Evolutionary conservation across 1,140 invertebrate genomes (phyloP).

Genomic region (Cyrtorhinus lividipennis): DNA sequence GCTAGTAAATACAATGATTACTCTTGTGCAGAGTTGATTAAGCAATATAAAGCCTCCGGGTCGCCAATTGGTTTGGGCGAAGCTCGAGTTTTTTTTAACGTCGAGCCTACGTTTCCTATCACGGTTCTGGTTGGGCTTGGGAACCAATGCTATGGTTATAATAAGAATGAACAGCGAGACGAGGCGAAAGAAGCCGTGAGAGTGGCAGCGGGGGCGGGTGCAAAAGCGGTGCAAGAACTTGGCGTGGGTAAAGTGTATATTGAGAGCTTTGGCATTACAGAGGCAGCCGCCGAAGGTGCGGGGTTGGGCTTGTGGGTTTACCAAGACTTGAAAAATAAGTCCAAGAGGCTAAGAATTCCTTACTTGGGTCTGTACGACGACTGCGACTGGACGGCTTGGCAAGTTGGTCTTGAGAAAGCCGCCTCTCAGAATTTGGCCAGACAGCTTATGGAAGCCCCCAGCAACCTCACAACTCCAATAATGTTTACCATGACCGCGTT

Average conservation of each 20-base stretch:
- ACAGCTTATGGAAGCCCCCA: slow-evolving; percentile 45
- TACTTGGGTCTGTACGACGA: slow-evolving; percentile 24
- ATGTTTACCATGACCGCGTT: slow-evolving; percentile 38
- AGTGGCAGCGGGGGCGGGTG: slow-evolving; percentile 44
- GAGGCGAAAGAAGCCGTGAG: slow-evolving; percentile 53
- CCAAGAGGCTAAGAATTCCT: slow-evolving; percentile 12
- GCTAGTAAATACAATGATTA: slow-evolving; percentile 16
- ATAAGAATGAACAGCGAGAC: slow-evolving; percentile 49
- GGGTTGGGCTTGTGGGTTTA: slow-evolving; percentile 44
- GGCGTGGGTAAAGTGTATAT: slow-evolving; percentile 45
- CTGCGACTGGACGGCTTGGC: slow-evolving; percentile 36
- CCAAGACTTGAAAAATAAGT: slow-evolving; percentile 35
- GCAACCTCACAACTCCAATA: slow-evolving; percentile 47
- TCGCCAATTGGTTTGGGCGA: slow-evolving; percentile 37
- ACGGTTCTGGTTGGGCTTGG: slow-evolving; percentile 58
- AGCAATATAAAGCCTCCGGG: slow-evolving; percentile 12
- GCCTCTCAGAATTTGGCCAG: slow-evolving; percentile 46
- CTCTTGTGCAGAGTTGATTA: slow-evolving; percentile 10
- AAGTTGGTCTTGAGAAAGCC: slow-evolving; percentile 38
- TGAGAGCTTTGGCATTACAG: slow-evolving; percentile 52
- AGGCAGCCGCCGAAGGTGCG: slow-evolving; percentile 59
- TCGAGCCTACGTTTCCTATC: slow-evolving; percentile 41
- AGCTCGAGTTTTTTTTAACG: slow-evolving; percentile 42
- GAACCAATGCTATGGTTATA: slow-evolving; percentile 37
- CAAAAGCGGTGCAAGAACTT: slow-evolving; percentile 39